Conservation (phyloP, 2,113 vertebrate species). For the Rousettus leschenaultii region DNA sequence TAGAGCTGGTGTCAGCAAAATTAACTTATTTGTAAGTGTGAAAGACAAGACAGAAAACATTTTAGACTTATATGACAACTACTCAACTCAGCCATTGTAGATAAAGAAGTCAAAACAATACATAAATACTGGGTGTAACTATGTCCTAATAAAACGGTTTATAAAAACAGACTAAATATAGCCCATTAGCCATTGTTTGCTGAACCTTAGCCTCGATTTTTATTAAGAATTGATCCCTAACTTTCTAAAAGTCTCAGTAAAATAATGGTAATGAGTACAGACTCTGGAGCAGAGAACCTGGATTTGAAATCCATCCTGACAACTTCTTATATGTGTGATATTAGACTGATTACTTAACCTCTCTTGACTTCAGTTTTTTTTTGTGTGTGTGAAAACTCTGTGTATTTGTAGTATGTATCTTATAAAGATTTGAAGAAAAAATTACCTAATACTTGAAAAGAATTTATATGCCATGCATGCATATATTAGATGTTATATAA, state of each 20-base stretch:
- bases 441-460: neutral
- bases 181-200: neutral
- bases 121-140: neutral
- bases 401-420: neutral
- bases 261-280: neutral
- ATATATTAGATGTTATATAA: neutral
- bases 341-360: neutral
- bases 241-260: neutral
- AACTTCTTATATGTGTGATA: neutral
- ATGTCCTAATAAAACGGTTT: neutral
- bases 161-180: neutral
- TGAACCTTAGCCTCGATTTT: neutral
- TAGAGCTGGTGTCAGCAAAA: neutral
- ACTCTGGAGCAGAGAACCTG: neutral
- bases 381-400: neutral
- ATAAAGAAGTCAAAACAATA: neutral
- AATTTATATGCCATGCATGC: neutral
- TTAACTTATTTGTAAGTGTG: neutral
- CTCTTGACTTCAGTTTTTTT: neutral
- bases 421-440: neutral
- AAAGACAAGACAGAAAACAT: neutral
- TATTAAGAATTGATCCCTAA: neutral
- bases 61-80: neutral
- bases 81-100: neutral
- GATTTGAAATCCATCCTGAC: neutral